phyloP scores from a whole-genome alignment of 2,797 vertebrate genomes.

The Euthynnus affinis region DNA sequence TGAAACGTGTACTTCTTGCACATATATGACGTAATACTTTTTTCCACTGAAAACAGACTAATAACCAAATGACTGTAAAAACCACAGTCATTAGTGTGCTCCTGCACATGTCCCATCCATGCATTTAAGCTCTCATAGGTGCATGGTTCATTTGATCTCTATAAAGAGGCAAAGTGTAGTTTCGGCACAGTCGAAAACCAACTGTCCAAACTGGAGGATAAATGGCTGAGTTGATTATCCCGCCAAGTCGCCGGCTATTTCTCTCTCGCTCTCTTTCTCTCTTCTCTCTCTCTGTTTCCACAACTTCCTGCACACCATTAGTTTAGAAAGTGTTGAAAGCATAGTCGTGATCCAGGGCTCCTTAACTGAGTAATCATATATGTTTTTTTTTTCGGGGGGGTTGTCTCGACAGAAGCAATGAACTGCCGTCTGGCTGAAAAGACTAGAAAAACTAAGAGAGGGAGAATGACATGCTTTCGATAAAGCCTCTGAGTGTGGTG shows the following conservation, averaged over 20 bases:
- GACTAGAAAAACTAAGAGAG: constrained; percentile 27
- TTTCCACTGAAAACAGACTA: constrained; percentile 76
- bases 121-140: constrained; percentile 66
- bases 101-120: constrained; percentile 59
- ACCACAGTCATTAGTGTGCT: constrained; percentile 72
- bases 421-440: constrained; percentile 62
- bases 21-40: constrained; percentile 73
- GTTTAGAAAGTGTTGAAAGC: constrained; percentile 82
- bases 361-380: constrained; percentile 74
- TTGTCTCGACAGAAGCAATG: constrained; percentile 63
- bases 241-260: constrained; percentile 66
- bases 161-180: constrained; percentile 72
- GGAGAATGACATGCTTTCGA: constrained; percentile 64
- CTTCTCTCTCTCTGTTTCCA: constrained; percentile 72
- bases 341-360: constrained; percentile 68
- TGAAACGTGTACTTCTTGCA: constrained; percentile 59
- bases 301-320: constrained; percentile 80
- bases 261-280: constrained; percentile 55
- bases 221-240: constrained; percentile 81
- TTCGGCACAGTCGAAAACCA: constrained; percentile 65
- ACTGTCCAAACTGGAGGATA: constrained; percentile 77
- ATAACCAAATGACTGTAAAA: constrained; percentile 73
- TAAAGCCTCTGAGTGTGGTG: constrained; percentile 60
- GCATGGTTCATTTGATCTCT: constrained; percentile 74
- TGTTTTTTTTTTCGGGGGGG: constrained; percentile 40